Percentiles rank a stretch among this genome's conserved stretches.
Evolutionary conservation across 2,113 vertebrate genomes (phyloP).

Genomic region (Origma solitaria): DNA sequence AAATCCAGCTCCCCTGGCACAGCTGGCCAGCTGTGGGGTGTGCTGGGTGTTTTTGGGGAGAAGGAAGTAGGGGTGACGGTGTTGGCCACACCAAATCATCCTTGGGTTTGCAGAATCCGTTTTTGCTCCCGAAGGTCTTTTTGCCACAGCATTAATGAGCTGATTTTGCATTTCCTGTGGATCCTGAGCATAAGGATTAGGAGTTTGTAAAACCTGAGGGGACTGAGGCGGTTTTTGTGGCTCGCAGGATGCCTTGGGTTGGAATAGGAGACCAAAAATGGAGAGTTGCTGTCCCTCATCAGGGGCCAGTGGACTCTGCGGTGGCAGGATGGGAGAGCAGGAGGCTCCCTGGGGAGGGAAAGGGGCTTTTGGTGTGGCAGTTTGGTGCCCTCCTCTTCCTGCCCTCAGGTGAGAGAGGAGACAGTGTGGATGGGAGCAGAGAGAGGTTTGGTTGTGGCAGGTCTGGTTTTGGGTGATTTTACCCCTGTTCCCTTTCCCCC

Average conservation of each 20-base stretch:
- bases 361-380: neutral
- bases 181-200: neutral
- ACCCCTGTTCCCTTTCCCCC: neutral
- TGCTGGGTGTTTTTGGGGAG: neutral
- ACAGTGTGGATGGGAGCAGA: neutral
- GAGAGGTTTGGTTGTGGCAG: neutral
- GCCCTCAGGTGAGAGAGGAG: neutral
- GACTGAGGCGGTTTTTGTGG: neutral
- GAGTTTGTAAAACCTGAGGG: neutral
- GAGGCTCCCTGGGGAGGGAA: neutral
- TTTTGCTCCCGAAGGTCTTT: neutral
- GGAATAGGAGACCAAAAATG: neutral
- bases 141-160: neutral
- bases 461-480: neutral
- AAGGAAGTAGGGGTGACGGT: neutral
- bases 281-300: accelerated
- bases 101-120: neutral
- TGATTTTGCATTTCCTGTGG: neutral
- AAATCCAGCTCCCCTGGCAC: neutral
- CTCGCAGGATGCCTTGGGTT: neutral
- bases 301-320: accelerated
- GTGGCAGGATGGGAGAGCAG: neutral
- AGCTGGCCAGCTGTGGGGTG: neutral
- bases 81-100: neutral
- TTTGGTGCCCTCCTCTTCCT: neutral